Conservation (phyloP, 2,888 invertebrate species). For the Trissoscelio sp. region DNA sequence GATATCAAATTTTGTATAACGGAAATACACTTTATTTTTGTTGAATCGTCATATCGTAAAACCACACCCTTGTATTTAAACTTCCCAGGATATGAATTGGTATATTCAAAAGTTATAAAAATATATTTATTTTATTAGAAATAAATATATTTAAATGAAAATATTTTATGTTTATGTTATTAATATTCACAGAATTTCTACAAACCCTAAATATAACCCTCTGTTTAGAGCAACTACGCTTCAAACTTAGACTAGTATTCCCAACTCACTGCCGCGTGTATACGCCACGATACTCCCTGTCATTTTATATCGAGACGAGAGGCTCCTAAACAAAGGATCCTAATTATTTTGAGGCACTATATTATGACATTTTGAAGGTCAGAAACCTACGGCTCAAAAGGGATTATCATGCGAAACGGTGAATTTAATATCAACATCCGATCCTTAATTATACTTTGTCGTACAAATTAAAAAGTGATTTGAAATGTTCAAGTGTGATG, state of each 20-base stretch:
- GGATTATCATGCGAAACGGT: conserved; percentile 7
- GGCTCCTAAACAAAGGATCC: conserved; percentile 48
- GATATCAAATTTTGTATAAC: not conserved
- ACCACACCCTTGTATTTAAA: not conserved
- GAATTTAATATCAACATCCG: conserved; percentile 4
- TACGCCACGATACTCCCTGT: conserved; percentile 47
- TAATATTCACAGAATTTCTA: conserved; percentile 51
- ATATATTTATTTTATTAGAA: too few species aligned
- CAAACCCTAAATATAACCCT: conserved; percentile 55
- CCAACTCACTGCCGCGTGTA: conserved; percentile 45
- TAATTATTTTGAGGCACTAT: conserved; percentile 41
- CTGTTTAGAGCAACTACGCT: conserved; percentile 21
- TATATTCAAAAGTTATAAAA: too few species aligned
- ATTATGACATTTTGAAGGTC: conserved; percentile 47
- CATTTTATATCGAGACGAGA: conserved; percentile 60
- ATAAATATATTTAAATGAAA: not conserved
- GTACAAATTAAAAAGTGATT: not conserved
- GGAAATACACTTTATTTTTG: conserved; percentile 7
- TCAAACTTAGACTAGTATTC: conserved; percentile 53
- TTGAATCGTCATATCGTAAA: conserved; percentile 6
- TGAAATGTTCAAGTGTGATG: too few species aligned
- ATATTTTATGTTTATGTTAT: conserved; percentile 31
- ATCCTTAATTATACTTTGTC: not conserved
- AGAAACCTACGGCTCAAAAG: conserved; percentile 11
- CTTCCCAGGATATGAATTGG: not conserved